Evolutionary conservation across 2,113 vertebrate species (phyloP).

Genomic region (Corythoichthys haematopterus): DNA sequence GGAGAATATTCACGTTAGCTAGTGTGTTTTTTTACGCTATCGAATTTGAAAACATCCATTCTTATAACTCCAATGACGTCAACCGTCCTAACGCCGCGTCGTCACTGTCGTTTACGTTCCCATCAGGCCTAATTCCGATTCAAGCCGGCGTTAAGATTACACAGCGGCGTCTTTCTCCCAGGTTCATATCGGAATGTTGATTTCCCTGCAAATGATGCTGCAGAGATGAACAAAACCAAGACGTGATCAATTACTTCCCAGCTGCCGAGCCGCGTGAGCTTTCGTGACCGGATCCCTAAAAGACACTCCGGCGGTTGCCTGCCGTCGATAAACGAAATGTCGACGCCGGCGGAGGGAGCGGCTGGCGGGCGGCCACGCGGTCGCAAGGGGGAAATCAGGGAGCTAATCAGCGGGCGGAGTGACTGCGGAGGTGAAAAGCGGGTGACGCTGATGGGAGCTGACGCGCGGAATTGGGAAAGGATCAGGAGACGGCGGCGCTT

Average conservation of each 20-base stretch:
- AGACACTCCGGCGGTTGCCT: not conserved
- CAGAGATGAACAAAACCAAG: not conserved
- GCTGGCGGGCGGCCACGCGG: conserved; percentile 35
- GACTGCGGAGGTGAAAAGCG: conserved; percentile 46
- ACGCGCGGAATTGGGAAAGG: conserved; percentile 55
- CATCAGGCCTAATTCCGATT: not conserved
- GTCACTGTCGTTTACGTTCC: not conserved
- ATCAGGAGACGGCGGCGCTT: conserved; percentile 57
- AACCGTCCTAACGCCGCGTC: not conserved
- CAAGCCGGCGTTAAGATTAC: not conserved
- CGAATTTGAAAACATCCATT: not conserved
- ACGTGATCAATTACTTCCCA: conserved; percentile 2
- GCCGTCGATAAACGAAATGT: conserved; percentile 41
- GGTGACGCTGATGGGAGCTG: conserved; percentile 62
- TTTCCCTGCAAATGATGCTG: not conserved
- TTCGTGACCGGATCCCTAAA: not conserved
- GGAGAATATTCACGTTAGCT: too few species aligned
- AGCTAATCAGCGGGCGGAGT: conserved; percentile 50
- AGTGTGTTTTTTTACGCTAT: not conserved
- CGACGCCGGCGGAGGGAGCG: conserved; percentile 33
- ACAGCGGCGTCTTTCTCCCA: not conserved
- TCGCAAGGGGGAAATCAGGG: conserved; percentile 41
- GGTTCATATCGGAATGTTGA: not conserved
- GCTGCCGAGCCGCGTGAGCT: not conserved
- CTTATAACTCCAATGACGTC: too few species aligned